Evolutionary conservation across 1,140 invertebrate genomes (phyloP), one percentile per base, ranked within the genome.

Genomic region (honey bee (Apis mellifera)): DNA sequence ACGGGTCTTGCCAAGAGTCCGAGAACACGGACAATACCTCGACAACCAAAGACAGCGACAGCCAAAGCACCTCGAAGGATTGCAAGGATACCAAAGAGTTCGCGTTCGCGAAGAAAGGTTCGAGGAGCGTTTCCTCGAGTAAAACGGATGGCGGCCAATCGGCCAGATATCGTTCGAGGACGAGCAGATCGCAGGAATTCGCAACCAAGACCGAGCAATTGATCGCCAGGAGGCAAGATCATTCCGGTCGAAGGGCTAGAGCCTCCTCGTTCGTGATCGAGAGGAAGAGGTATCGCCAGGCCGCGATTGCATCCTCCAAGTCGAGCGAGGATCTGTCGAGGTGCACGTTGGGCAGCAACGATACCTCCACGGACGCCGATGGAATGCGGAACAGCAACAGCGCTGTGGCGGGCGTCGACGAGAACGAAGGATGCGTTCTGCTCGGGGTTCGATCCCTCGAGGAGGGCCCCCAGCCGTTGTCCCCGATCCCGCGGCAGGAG

Each of bases 381-480:
- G 89, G 89, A 85, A 90, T 90, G 88, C 90, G 89, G 84, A 88
- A 88, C 17, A 90, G 88, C 76, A 74, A 60, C 64, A 83, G 70
- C 69, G 75, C 78, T 17, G 90, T 91, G 73, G 91, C 92, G 55
- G 89, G 90, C 60, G 81, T 89, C 72, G 84, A 84, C 64, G 90
- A 91, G 62, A 87, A 90, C 23, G 75, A 82, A 23, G 81, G 87
- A 23, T 94, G 93, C 86, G 89, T 94, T 9, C 84, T 94, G 19
- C 78, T 94, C 26, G 90, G 92, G 69, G 87, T 94, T 12, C 84
- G 92, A 59, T 86, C 89, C 9, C 86, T 94, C 32, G 86, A 86
- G 54, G 91, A 92, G n/a, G 89, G 88, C 69, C 77, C 71, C 9
- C 78, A 78, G 79, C 83, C 76, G 79, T 83, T 23, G 70, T 48